These are phyloP conservation scores for Rhamnusium bicolor DNA, from an alignment of 2,888 invertebrate genomes.

Conservation along the genomic window DNA sequence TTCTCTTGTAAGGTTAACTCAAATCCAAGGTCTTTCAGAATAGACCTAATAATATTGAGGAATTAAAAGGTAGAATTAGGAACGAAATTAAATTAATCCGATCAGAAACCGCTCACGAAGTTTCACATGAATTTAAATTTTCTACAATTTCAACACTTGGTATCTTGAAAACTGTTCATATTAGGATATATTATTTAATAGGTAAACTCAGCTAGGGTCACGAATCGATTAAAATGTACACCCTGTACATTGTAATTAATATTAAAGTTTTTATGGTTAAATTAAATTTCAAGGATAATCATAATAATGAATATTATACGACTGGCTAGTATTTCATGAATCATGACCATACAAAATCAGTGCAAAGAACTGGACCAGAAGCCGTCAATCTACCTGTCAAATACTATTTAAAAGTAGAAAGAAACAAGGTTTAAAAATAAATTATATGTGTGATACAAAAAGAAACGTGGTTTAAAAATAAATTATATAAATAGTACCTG, in stretches of 20 bases:
- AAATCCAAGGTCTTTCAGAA: too few relatives aligned
- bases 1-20: too few relatives aligned
- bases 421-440: background rate
- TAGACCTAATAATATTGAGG: too few relatives aligned
- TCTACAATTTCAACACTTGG: too few relatives aligned
- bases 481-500: background rate
- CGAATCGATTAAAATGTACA: too few relatives aligned
- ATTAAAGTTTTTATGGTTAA: background rate
- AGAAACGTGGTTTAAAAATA: background rate
- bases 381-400: slow-evolving; percentile 9
- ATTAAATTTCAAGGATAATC: slow-evolving; percentile 4
- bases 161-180: too few relatives aligned
- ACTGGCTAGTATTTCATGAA: background rate
- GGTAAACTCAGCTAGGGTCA: too few relatives aligned
- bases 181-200: too few relatives aligned
- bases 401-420: background rate
- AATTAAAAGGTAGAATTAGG: too few relatives aligned
- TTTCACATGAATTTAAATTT: too few relatives aligned
- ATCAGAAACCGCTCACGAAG: too few relatives aligned
- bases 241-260: background rate
- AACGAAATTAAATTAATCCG: too few relatives aligned
- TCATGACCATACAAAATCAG: background rate
- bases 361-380: background rate
- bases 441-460: background rate
- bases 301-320: background rate